These are phyloP conservation scores for Sebastes trivittatus DNA, from an alignment of 2,797 vertebrate species.

Conservation along the genomic window DNA sequence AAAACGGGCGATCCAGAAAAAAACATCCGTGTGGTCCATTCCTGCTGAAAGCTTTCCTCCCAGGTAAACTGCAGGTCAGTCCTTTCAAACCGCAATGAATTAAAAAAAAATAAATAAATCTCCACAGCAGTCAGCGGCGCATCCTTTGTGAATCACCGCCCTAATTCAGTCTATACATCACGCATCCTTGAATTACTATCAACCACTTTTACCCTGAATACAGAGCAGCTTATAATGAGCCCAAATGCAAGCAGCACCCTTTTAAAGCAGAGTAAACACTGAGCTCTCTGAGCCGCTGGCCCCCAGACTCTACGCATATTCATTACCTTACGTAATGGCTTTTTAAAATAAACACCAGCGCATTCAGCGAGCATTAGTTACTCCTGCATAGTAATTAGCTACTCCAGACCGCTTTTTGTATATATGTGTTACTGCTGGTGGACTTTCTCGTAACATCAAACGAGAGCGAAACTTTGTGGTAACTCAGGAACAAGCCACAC, in stretches of 20 bases:
- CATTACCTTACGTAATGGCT: conserved; percentile 73
- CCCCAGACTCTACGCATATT: conserved; percentile 60
- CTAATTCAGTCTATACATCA: conserved; percentile 48
- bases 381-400: conserved; percentile 56
- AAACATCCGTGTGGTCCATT: neutral
- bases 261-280: conserved; percentile 65
- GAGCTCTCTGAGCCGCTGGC: conserved; percentile 41
- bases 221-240: conserved; percentile 59
- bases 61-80: conserved; percentile 29
- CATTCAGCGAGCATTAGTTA: conserved; percentile 62
- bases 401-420: conserved; percentile 20
- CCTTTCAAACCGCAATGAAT: conserved; percentile 21
- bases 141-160: conserved; percentile 13
- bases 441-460: neutral
- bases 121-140: neutral
- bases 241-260: conserved; percentile 53
- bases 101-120: neutral
- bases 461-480: neutral
- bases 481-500: neutral
- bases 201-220: conserved; percentile 54
- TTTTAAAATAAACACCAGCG: conserved; percentile 68
- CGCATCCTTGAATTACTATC: conserved; percentile 51
- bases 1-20: neutral
- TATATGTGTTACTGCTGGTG: neutral
- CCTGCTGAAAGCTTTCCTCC: neutral